Conservation (phyloP, 2,113 vertebrate species). For the Percopsis transmontana region DNA sequence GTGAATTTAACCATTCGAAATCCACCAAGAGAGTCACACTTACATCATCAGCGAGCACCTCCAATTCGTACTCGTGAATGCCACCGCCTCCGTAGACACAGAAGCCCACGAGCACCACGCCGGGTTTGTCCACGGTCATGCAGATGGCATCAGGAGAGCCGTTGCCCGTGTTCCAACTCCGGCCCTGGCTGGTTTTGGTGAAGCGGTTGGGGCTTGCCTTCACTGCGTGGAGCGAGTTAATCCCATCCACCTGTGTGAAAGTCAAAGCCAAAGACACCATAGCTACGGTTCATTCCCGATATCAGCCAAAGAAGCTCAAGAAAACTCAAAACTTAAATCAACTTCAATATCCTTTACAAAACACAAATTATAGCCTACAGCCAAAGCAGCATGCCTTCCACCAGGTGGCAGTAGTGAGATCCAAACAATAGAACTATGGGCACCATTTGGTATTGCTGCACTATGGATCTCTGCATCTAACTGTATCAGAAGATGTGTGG, state of each 20-base stretch:
- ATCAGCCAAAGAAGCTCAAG: background rate
- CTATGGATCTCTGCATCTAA: background rate
- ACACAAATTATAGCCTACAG: background rate
- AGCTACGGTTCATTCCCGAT: background rate
- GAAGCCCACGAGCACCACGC: slow-evolving; percentile 94
- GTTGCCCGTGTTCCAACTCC: slow-evolving; percentile 99
- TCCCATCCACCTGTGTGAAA: slow-evolving; percentile 85
- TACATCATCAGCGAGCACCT: slow-evolving; percentile 96
- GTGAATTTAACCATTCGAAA: background rate
- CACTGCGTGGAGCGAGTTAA: slow-evolving; percentile 95
- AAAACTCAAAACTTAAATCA: background rate
- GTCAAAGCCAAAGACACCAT: background rate
- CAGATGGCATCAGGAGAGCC: slow-evolving; percentile 98
- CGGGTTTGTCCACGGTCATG: slow-evolving; percentile 94
- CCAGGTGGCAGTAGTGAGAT: slow-evolving; percentile 12
- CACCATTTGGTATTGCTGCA: background rate
- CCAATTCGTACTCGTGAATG: slow-evolving; percentile 97
- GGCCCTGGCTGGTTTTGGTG: slow-evolving; percentile 97
- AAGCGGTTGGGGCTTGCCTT: slow-evolving; percentile 96
- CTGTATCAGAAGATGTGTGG: slow-evolving; percentile 2
- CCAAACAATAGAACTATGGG: background rate
- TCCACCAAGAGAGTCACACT: slow-evolving; percentile 51
- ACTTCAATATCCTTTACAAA: background rate
- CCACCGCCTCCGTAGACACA: slow-evolving; percentile 98
- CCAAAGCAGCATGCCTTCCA: background rate